Evolutionary conservation across 2,113 vertebrate species (phyloP), one percentile per base, ranked within the genome.

Genomic region (Pachyramphus minor): DNA sequence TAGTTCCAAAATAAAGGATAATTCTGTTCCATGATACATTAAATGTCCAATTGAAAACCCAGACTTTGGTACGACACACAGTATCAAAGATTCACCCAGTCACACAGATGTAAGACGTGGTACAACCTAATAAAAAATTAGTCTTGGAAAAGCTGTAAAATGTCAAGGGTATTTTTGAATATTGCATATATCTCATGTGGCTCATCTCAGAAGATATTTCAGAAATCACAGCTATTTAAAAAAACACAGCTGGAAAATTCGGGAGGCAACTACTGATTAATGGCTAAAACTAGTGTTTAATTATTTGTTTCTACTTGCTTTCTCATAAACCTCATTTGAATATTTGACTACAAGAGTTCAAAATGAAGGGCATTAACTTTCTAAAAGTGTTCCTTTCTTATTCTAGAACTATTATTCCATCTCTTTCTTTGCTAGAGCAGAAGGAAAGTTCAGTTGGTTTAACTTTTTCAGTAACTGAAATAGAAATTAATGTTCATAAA

Each of bases 151-250:
- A 83, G 58, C 44, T 68, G 22, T 30, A 60, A 68, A 64, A 52
- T 0, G 0, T 2, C 58, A 21, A 62, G 27, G 9, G 3, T 35
- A 60, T 52, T 67, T 88, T 55, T 44, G 14, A 10, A 56, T 88
- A 68, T 9, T 68, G 53, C 27, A 41, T 28, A 1, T 21, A 58
- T 58, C 69, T 89, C 60, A 39, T 1, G 3, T 17, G 44, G 44
- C 56, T 86, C 12, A 37, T 41, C 31, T 84, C 74, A 68, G 27
- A 59, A 68, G 24, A 3, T 56, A 80, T 31, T 77, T 69, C 39
- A 73, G 41, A 68, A 87, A 84, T 75, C 7, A 3, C 44, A 94
- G 25, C 12, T 45, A 63, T 63, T 84, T 35, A 50, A 58, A 88
- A 23, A 87, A 69, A 90, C 41, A 9, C 39, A 77, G 23, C 30